Evolutionary conservation across 1,140 invertebrate species (phyloP).

Genomic region (Subanguina moxae): DNA sequence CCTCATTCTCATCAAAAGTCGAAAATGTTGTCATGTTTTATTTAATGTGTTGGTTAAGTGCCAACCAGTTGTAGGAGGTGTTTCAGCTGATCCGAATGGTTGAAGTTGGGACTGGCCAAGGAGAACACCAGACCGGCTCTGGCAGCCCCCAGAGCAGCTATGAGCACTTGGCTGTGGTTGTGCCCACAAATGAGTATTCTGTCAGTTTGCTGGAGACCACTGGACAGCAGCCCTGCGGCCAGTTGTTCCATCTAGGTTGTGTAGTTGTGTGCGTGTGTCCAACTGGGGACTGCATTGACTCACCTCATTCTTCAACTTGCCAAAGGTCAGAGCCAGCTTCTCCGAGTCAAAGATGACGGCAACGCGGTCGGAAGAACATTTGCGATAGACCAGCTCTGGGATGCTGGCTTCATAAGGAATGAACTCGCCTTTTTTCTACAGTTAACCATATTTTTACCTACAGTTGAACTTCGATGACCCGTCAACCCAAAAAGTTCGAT

Average conservation of each 20-base stretch:
- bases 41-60: too few species aligned
- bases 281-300: conserved; percentile 13
- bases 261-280: conserved; percentile 23
- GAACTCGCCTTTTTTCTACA: conserved; percentile 32
- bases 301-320: conserved; percentile 40
- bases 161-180: conserved; percentile 46
- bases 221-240: conserved; percentile 50
- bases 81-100: conserved; percentile 35
- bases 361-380: conserved; percentile 35
- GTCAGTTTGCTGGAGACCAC: conserved; percentile 44
- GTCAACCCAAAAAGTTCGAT: too few species aligned
- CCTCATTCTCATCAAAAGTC: too few species aligned
- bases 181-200: conserved; percentile 51
- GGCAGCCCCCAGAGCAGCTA: conserved; percentile 47
- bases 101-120: conserved; percentile 52
- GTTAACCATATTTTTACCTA: too few species aligned
- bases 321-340: conserved; percentile 47
- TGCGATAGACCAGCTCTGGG: conserved; percentile 40
- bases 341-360: conserved; percentile 56
- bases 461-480: too few species aligned
- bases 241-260: conserved; percentile 48
- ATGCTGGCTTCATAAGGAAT: conserved; percentile 46
- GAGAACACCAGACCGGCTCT: conserved; percentile 54
- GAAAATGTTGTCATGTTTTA: too few species aligned
- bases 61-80: conserved; percentile 37